Conservation (phyloP, 2,888 invertebrate genomes). For the Clistopyga incitator region DNA sequence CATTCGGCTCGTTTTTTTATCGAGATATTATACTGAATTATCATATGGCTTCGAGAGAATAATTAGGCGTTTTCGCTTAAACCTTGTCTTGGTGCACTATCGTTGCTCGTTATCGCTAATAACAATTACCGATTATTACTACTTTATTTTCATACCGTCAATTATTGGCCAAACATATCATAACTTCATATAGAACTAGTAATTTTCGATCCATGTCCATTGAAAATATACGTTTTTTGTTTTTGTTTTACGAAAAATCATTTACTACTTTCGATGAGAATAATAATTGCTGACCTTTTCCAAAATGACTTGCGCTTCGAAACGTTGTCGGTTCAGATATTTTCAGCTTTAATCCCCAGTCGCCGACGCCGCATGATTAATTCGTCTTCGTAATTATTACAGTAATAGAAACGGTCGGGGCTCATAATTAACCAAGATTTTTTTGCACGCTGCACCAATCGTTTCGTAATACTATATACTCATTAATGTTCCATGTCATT, state of each 20-base stretch:
- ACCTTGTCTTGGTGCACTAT: conserved; percentile 74
- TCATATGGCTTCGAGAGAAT: conserved; percentile 58
- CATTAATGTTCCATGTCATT: conserved; percentile 83
- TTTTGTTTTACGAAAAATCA: background rate
- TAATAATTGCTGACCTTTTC: background rate
- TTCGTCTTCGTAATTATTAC: conserved; percentile 69
- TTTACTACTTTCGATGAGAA: background rate
- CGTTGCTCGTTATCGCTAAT: conserved; percentile 72
- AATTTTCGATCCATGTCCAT: background rate
- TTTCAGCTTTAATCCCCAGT: conserved; percentile 32
- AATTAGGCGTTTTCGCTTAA: conserved; percentile 67
- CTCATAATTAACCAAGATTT: conserved; percentile 72
- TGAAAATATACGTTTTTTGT: background rate
- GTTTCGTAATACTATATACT: conserved; percentile 79
- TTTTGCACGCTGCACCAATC: conserved; percentile 83
- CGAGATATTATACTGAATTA: conserved; percentile 31
- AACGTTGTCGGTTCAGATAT: background rate
- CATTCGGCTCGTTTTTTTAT: conserved; percentile 51
- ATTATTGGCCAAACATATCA: too few relatives aligned
- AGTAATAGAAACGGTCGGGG: conserved; percentile 73
- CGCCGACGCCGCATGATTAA: conserved; percentile 57
- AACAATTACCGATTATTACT: conserved; percentile 37
- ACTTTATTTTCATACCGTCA: too few relatives aligned
- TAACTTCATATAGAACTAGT: too few relatives aligned
- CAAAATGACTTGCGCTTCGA: background rate